These are phyloP conservation scores for Thymelicus lineola DNA, from an alignment of 2,888 invertebrate genomes.

Conservation along the genomic window DNA sequence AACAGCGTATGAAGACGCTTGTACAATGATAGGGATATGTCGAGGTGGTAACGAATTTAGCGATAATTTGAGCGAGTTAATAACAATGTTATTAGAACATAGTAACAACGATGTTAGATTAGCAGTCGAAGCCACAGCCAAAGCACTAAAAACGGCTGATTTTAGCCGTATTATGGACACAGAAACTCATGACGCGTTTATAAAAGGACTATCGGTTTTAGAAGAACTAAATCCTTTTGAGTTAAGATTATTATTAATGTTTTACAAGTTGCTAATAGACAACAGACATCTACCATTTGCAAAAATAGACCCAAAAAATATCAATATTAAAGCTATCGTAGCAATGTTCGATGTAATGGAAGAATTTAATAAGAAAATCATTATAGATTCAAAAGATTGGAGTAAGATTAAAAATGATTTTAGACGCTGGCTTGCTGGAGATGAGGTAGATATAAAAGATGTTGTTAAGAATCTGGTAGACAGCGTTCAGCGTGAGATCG, in stretches of 20 bases:
- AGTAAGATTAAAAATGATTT: neutral
- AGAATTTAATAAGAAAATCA: conserved; percentile 9
- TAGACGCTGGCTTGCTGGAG: neutral
- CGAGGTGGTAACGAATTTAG: conserved; percentile 9
- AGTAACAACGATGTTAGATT: neutral
- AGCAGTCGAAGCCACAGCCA: neutral
- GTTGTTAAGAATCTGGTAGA: neutral
- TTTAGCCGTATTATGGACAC: conserved; percentile 16
- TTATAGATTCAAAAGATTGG: neutral
- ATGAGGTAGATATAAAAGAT: neutral
- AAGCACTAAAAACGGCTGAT: conserved; percentile 11
- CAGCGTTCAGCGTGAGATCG: neutral
- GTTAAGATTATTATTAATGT: neutral
- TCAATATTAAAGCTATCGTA: neutral
- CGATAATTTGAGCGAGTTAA: neutral
- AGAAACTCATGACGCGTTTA: neutral
- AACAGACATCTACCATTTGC: conserved; percentile 7
- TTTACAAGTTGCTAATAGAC: neutral
- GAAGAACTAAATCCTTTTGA: conserved; percentile 14
- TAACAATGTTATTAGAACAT: neutral
- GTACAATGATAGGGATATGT: conserved; percentile 8
- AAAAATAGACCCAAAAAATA: neutral
- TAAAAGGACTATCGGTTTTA: neutral
- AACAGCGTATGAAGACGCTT: neutral
- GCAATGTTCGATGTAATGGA: conserved; percentile 7